Evolutionary conservation across 2,888 invertebrate genomes (phyloP), one percentile per base, ranked within the genome.

Genomic region (Antheraea yamamai): DNA sequence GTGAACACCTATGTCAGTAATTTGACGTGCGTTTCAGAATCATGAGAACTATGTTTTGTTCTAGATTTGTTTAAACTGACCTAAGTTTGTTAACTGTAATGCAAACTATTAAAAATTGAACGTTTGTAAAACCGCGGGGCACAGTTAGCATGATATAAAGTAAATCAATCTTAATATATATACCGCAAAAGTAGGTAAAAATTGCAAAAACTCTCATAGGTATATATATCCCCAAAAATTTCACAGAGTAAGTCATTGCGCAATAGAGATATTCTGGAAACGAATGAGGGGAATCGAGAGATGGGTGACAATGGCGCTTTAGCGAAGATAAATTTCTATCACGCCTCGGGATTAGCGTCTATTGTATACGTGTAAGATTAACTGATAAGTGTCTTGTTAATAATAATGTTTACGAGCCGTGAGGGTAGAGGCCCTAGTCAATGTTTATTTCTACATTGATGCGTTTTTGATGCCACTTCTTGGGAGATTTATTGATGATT

Each of bases 381-480:
- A 93, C 91, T 92, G 94, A 95, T 95, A 94, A 94, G 94, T 94
- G 92, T 91, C 89, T 90, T 81, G 91, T 90, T 92, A 94, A 93
- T 94, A 94, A 94, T 94, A 94, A 91, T 93, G 92, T 93, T 92
- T 92, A 83, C 88, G 87, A 88, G 85, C 82, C 82, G 81, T 84
- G 81, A 86, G 89, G 88, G 82, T 82, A 82, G 84, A 66, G 39
- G 52, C 72, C 73, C 76, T 74, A 70, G 71, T 74, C 35, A 70
- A 70, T 39, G 47, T 47, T 47, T 47, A 39, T 39, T 70, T 39
- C 64, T 66, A n/a, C 23, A n/a, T 2, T 39, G 70, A 70, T 70
- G 70, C 39, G 14, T 70, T 70, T 70, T 70, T 39, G 70, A 70
- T 70, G 39, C 70, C 39, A 70, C 39, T 70, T 39, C 70, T 70